A percentile compares a stretch with the other conserved stretches of the same genome.
Evolutionary conservation across 1,140 invertebrate species (phyloP).

Genomic region (Grapholita molesta): DNA sequence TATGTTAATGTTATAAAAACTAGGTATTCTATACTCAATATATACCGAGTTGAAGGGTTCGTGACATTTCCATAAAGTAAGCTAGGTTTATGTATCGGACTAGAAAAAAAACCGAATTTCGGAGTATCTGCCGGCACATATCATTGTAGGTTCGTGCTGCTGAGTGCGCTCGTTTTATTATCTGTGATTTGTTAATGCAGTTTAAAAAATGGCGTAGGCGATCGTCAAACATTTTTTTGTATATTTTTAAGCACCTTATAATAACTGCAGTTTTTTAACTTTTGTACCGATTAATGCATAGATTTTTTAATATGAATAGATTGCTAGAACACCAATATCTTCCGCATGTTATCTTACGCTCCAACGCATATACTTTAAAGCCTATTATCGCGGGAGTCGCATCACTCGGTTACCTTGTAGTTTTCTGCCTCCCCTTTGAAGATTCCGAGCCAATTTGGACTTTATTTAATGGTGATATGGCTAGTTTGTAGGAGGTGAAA

Average conservation of each 20-base stretch:
- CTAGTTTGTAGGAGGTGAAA: conserved; percentile 19
- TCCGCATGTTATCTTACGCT: conserved; percentile 7
- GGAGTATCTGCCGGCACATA: conserved; percentile 56
- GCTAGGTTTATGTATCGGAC: conserved; percentile 34
- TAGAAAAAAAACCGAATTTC: conserved; percentile 27
- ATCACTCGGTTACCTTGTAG: neutral
- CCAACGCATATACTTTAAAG: neutral
- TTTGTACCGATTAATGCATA: neutral
- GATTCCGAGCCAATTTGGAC: conserved; percentile 55
- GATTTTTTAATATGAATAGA: conserved; percentile 1
- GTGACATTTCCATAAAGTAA: conserved; percentile 66
- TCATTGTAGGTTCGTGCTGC: conserved; percentile 50
- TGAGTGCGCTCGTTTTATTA: conserved; percentile 42
- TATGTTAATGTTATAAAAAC: conserved; percentile 45
- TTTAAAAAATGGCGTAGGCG: conserved; percentile 33
- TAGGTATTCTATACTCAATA: conserved; percentile 57
- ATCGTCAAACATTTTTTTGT: conserved; percentile 41
- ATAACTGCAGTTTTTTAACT: conserved; percentile 12
- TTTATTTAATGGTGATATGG: conserved; percentile 30
- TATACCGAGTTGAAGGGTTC: conserved; percentile 59
- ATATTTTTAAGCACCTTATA: conserved; percentile 39
- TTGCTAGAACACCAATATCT: conserved; percentile 9
- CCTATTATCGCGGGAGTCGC: neutral
- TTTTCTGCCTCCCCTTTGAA: conserved; percentile 21
- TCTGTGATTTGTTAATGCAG: conserved; percentile 66